A percentile compares a stretch with the other conserved stretches of the same genome.
These are phyloP conservation scores for Petroica traversi DNA, from an alignment of 2,113 vertebrate genomes.

Conservation along the genomic window DNA sequence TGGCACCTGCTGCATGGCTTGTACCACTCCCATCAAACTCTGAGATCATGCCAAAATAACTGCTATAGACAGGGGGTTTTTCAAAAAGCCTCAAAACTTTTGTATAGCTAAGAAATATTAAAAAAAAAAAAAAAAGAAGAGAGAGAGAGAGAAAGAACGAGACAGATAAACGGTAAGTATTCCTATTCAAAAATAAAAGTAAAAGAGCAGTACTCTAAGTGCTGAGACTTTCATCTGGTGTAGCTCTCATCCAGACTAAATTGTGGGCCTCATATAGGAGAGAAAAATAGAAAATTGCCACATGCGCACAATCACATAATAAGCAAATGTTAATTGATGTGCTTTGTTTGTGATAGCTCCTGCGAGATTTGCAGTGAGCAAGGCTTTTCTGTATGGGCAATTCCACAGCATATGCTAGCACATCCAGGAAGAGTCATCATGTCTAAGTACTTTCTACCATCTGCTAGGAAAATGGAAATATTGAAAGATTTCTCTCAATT, in stretches of 20 bases:
- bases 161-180: background rate
- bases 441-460: slow-evolving; percentile 69
- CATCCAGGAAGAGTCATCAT: slow-evolving; percentile 61
- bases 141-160: background rate
- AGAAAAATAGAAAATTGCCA: slow-evolving; percentile 55
- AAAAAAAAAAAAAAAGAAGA: background rate
- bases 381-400: slow-evolving; percentile 59
- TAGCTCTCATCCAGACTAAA: slow-evolving; percentile 39
- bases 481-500: slow-evolving; percentile 7
- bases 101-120: background rate
- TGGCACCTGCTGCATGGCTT: background rate
- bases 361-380: slow-evolving; percentile 67
- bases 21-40: background rate
- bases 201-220: background rate
- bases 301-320: slow-evolving; percentile 39
- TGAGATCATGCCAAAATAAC: background rate
- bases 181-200: slow-evolving; percentile 46
- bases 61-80: background rate
- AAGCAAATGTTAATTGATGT: slow-evolving; percentile 73
- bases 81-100: background rate
- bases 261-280: slow-evolving; percentile 21
- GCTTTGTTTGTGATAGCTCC: slow-evolving; percentile 70
- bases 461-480: slow-evolving; percentile 67
- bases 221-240: background rate
- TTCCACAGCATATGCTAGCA: slow-evolving; percentile 71